Conservation (phyloP, 2,113 vertebrate species). For the Setophaga petechia region DNA sequence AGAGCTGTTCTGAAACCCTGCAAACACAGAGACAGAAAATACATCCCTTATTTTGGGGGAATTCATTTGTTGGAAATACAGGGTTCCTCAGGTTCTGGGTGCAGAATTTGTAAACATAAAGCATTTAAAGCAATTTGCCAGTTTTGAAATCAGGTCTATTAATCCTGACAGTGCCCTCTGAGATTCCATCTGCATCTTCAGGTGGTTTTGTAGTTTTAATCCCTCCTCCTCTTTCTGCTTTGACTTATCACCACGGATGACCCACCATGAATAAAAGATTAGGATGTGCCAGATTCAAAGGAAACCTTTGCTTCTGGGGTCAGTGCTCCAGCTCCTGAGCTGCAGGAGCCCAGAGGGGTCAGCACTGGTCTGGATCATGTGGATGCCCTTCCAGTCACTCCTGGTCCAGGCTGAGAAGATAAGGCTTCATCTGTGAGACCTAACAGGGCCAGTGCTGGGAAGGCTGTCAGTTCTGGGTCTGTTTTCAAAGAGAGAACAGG, state of each 20-base stretch:
- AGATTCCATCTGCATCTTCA: background rate
- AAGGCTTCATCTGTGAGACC: background rate
- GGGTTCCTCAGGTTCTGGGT: background rate
- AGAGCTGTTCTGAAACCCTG: background rate
- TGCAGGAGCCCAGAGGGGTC: background rate
- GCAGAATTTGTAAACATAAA: background rate
- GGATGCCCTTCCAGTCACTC: background rate
- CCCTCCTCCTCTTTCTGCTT: background rate
- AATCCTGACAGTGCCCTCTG: background rate
- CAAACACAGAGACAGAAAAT: background rate
- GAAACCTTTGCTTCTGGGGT: background rate
- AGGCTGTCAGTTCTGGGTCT: background rate
- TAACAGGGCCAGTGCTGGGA: background rate
- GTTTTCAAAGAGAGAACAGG: background rate
- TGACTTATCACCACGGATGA: background rate
- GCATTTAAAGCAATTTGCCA: background rate
- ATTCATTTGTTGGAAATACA: background rate
- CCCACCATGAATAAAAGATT: background rate
- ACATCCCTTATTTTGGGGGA: background rate
- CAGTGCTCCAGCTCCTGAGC: background rate
- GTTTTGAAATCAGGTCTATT: background rate
- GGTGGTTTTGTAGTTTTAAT: background rate
- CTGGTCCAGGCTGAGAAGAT: background rate
- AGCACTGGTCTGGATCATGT: rapidly evolving
- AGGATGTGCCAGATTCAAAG: background rate